These are phyloP conservation scores for Pyralis farinalis DNA, from an alignment of 2,888 invertebrate species.

Conservation along the genomic window DNA sequence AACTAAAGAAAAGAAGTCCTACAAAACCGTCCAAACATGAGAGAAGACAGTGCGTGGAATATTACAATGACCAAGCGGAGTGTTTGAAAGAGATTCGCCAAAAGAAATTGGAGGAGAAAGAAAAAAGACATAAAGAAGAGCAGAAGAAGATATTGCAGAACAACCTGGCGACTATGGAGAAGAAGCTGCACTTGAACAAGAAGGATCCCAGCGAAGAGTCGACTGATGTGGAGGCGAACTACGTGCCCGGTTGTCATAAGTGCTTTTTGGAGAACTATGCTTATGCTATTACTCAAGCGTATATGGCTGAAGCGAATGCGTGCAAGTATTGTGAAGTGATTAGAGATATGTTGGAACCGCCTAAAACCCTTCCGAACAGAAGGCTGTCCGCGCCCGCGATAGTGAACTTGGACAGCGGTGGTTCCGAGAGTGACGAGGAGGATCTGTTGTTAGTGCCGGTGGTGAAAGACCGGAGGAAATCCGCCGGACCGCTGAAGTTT, in stretches of 20 bases:
- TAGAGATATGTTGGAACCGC: constrained; percentile 65
- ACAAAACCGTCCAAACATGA: constrained; percentile 63
- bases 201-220: constrained; percentile 69
- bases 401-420: constrained; percentile 65
- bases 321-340: constrained; percentile 77
- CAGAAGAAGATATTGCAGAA: constrained; percentile 57
- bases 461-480: constrained; percentile 72
- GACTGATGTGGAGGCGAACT: constrained; percentile 57
- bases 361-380: constrained; percentile 60
- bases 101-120: constrained; percentile 60
- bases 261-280: constrained; percentile 76
- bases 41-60: constrained; percentile 71
- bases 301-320: constrained; percentile 59
- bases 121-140: constrained; percentile 54
- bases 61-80: constrained; percentile 84
- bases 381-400: constrained; percentile 81
- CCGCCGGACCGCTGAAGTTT: constrained; percentile 72
- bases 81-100: constrained; percentile 77
- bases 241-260: constrained; percentile 69
- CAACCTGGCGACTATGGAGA: constrained; percentile 54
- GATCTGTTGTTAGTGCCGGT: constrained; percentile 70
- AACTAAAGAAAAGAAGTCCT: constrained; percentile 56
- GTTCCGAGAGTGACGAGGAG: constrained; percentile 66
- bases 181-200: constrained; percentile 47
- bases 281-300: constrained; percentile 68